Base-by-base conservation (phyloP, 2,113 vertebrate genomes). In the Haemorhous mexicanus region DNA sequence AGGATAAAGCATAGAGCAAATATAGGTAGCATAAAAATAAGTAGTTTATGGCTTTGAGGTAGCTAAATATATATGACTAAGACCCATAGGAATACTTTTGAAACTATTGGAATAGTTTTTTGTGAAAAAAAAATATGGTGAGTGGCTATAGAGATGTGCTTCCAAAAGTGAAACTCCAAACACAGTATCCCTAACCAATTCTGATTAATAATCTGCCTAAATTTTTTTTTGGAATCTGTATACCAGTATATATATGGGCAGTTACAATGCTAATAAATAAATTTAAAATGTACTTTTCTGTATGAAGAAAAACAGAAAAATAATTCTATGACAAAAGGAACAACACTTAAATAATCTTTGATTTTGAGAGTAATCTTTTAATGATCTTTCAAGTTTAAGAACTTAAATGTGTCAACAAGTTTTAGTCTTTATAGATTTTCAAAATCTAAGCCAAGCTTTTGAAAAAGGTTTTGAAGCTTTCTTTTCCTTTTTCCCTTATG, bases 391-490 rank as follows among this genome's bases (percentile, higher is more conserved):
- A 35, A 11, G 32, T 81, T 16, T 81, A 50, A 20, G 27, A 70
- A 58, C 28, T 41, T 67, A 12, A 5, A 3, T 53, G 2, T 52
- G 59, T 10, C 30, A 59, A 8, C 0, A 1, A 14, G 64, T 85
- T 77, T 88, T 55, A 37, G 21, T 56, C 8, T 26, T 19, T 21
- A 20, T 18, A 41, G 2, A 18, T 74, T 74, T 84, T 67, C 37
- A 87, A 79, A 61, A 84, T 62, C 17, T 82, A 75, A 70, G n/a
- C 11, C 8, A 63, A 37, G 4, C 14, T 50, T 61, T 23, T 66
- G 50, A 26, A 32, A 55, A 80, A 12, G 21, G 10, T 90, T 87
- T 73, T 72, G n/a, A 79, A 68, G 20, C 19, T 53, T 55, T 24
- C 4, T 14, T 50, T 61, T 66, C 20, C 15, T 69, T 64, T 49